Evolutionary conservation across 2,797 vertebrate genomes (phyloP), one percentile per base, ranked within the genome.

Genomic region (Echiichthys vipera): DNA sequence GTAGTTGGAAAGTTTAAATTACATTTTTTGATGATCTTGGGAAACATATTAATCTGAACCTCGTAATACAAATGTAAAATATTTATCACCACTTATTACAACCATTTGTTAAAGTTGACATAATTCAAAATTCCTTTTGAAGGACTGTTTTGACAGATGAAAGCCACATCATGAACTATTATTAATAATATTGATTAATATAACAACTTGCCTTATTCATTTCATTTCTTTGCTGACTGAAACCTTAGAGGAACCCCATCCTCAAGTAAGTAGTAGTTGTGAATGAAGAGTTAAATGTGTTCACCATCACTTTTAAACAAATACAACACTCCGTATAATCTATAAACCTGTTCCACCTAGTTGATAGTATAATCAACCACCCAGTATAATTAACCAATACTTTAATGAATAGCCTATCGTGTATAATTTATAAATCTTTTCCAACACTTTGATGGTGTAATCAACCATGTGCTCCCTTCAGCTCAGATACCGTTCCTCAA

Each of bases 381-480:
- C 14, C 32, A 24, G 1, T 29, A 7, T 6, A 43, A 64, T 30
- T 70, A 55, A 83, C n/a, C 36, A 56, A 30, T 37, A 22, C 51
- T 43, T 63, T 5, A 77, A 49, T 56, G 4, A 49, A 54, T 32
- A 42, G 56, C 47, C 37, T 39, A 37, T 22, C 0, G 2, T 50
- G 36, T 51, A n/a, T 65, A 32, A 77, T 77, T 70, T 46, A 74
- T 74, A 32, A 58, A 67, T 63, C 6, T 70, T 62, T 55, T 39
- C 27, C 74, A 80, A 43, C 40, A 25, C 20, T 55, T 78, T 71
- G 42, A 69, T 29, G 36, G 56, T 10, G 10, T 76, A 72, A 80
- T 80, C 40, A 74, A 56, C 34, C 20, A 32, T 40, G 14, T 1
- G 2, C 11, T 51, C 69, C 61, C 65, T 20, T 70, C 5, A 20